phyloP scores from a whole-genome alignment of 2,888 invertebrate genomes.

The Amaurobius ferox region DNA sequence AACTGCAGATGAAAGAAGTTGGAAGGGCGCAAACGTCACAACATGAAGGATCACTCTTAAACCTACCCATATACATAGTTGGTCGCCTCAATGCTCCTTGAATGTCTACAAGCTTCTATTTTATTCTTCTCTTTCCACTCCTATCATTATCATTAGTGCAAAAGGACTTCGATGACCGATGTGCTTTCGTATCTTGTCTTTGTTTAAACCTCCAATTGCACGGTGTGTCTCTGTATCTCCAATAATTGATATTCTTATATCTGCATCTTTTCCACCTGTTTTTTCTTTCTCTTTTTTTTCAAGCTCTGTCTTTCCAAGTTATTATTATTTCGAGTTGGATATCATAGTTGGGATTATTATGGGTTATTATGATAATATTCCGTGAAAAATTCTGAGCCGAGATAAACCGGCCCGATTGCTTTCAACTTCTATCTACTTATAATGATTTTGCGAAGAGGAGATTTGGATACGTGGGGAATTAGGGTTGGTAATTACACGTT shows the following conservation, averaged over 20 bases:
- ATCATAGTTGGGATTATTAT: constrained; percentile 56
- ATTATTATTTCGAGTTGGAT: constrained; percentile 57
- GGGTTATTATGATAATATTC: constrained; percentile 66
- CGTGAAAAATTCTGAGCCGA: neutral
- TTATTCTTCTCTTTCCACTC: constrained; percentile 64
- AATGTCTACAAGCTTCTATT: constrained; percentile 70
- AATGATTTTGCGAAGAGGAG: constrained; percentile 3
- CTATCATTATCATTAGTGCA: constrained; percentile 70
- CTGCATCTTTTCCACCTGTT: constrained; percentile 39
- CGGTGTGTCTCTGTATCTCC: constrained; percentile 48
- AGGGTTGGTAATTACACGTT: constrained; percentile 18
- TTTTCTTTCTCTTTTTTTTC: constrained; percentile 7
- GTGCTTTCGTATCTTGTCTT: constrained; percentile 61
- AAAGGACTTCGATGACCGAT: constrained; percentile 63
- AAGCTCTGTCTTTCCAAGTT: neutral
- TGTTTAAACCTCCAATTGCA: constrained; percentile 64
- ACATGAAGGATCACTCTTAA: constrained; percentile 65
- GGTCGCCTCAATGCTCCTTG: constrained; percentile 59
- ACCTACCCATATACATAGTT: constrained; percentile 67
- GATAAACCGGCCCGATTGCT: neutral
- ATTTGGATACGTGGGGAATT: neutral
- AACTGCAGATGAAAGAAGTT: constrained; percentile 36
- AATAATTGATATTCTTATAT: constrained; percentile 57
- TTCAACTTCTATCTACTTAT: neutral
- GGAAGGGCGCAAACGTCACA: constrained; percentile 43